Evolutionary conservation across 2,888 invertebrate genomes (phyloP).

Genomic region (Callimorpha dominula): DNA sequence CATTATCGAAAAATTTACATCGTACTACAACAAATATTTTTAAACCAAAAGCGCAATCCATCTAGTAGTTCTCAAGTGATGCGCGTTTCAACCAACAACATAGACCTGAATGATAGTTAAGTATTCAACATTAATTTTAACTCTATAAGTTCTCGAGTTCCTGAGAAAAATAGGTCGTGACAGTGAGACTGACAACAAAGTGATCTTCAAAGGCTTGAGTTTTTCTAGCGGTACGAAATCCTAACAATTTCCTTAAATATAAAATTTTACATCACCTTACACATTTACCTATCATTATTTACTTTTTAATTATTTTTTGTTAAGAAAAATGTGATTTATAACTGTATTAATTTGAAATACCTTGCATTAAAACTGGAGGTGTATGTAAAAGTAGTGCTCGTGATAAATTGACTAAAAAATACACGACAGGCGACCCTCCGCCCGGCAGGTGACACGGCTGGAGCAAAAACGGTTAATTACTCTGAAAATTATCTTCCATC

Average conservation of each 20-base stretch:
- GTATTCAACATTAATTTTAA: not conserved
- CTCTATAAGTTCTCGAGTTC: not conserved
- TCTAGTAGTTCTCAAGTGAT: no score
- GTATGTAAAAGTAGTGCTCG: conserved; percentile 37
- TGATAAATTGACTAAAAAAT: conserved; percentile 48
- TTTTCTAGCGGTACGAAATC: not conserved
- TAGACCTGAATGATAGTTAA: not conserved
- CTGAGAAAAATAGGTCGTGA: not conserved
- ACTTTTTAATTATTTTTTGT: not conserved
- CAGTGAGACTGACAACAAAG: not conserved
- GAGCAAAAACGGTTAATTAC: conserved; percentile 45
- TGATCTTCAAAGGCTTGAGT: not conserved
- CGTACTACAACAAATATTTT: no score
- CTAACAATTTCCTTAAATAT: not conserved
- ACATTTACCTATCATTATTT: not conserved
- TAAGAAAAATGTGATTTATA: not conserved
- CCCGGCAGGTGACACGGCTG: conserved; percentile 41
- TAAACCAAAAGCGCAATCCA: no score
- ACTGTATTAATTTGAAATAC: not conserved
- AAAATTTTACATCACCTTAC: no score
- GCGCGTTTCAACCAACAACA: no score
- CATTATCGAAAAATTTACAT: no score
- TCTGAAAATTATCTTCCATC: conserved; percentile 48
- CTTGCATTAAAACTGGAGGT: not conserved
- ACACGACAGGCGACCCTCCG: conserved; percentile 25